Evolutionary conservation across 2,113 vertebrate species (phyloP), one percentile per base, ranked within the genome.

Genomic region (Poecile atricapillus): DNA sequence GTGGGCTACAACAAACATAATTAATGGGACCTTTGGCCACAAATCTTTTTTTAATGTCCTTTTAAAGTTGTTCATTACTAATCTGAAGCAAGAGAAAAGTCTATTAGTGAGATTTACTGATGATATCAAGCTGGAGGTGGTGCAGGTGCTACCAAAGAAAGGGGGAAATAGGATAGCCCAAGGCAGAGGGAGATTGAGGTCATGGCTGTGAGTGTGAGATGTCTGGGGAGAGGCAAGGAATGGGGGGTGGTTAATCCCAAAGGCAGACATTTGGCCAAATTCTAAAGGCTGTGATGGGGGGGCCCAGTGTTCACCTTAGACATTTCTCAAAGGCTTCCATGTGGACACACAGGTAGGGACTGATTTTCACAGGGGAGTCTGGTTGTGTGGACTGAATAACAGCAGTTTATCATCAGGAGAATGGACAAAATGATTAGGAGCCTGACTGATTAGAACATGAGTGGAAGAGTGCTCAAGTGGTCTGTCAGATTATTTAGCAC

Each of bases 41-140:
- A 96, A 94, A 94, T 96, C 90, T 89, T 92, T 94, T 89, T 96
- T 94, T 74, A 97, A 95, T 95, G 69, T 80, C 69, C 92, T 94
- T 92, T 94, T 92, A 71, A 95, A 96, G 53, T 93, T 96, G 80
- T 96, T 94, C 82, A 94, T 94, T 96, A 91, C 71, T 87, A 87
- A 90, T 93, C 44, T 87, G 92, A 95, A 93, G 84, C 47, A 80
- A 87, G 49, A 90, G n/a, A 27, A 71, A 95, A 71, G 75, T 83
- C 80, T 90, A 13, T 91, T 92, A 96, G 87, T 46, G 90, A 82
- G 53, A 78, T 21, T 15, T 69, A 75, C 47, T 88, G 94, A 88
- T 76, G 75, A 50, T 82, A 80, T 10, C 12, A 79, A 91, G 88
- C 46, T 76, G 79, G 69, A 94, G 19, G 62, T 55, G 41, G 35